phyloP scores from a whole-genome alignment of 1,140 invertebrate genomes.

The Andricus grossulariae region DNA sequence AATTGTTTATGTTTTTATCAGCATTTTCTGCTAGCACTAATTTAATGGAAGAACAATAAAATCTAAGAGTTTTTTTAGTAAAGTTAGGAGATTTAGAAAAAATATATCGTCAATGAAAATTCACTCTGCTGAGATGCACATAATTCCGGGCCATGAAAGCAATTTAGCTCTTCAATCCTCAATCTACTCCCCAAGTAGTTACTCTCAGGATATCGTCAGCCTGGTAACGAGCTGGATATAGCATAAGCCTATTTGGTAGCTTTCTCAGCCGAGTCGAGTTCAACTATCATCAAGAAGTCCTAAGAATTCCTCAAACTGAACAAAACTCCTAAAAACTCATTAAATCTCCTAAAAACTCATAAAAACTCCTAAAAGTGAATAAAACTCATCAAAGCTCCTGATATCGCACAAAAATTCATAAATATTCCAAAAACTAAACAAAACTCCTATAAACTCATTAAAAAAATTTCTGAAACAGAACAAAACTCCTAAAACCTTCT shows the following conservation, averaged over 20 bases:
- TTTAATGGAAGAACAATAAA: not conserved
- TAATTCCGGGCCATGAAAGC: conserved; percentile 62
- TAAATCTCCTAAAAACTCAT: too few species aligned
- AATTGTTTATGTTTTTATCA: too few species aligned
- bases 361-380: too few species aligned
- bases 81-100: conserved; percentile 20
- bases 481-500: too few species aligned
- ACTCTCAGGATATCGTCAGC: conserved; percentile 53
- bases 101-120: conserved; percentile 40
- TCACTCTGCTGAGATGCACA: conserved; percentile 56
- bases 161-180: conserved; percentile 63
- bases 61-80: conserved; percentile 8
- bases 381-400: too few species aligned
- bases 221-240: conserved; percentile 44
- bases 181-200: conserved; percentile 59
- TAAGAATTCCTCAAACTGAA: too few species aligned
- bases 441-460: too few species aligned
- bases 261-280: conserved; percentile 41
- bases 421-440: too few species aligned
- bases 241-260: conserved; percentile 43
- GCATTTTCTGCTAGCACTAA: too few species aligned
- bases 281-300: not conserved
- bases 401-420: too few species aligned
- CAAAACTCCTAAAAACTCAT: too few species aligned
- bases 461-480: too few species aligned